Evolutionary conservation across 23 tunicate genomes (phyloP).

Genomic region (Halocynthia roretzi): DNA sequence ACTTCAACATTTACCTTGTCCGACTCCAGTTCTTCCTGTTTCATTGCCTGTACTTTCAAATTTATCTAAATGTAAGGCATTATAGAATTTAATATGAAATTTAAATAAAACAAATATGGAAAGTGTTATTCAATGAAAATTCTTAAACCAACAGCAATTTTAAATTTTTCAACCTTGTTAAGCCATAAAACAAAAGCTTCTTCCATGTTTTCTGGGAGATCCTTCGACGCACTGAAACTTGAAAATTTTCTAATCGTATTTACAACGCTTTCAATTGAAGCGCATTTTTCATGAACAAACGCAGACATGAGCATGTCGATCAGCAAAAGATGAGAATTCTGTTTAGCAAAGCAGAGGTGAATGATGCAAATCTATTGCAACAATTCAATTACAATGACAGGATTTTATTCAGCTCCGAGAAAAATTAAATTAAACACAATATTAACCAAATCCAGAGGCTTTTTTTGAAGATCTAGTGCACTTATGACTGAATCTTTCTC

Average conservation of each 20-base stretch:
- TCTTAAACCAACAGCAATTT: conserved; percentile 4
- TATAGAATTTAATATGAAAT: background rate
- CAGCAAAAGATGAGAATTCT: conserved; percentile 15
- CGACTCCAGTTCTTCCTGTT: background rate
- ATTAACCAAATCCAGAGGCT: background rate
- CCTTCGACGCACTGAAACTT: conserved; percentile 21
- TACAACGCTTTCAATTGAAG: conserved; percentile 9
- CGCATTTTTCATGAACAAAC: background rate
- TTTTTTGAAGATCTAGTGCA: background rate
- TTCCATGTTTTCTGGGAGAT: conserved; percentile 18
- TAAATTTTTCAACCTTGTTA: conserved; percentile 11
- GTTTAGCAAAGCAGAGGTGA: background rate
- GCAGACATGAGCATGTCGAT: conserved; percentile 30
- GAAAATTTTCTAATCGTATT: conserved; percentile 15
- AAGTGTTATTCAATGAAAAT: background rate
- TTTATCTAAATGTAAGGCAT: background rate
- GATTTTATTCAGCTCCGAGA: too few relatives aligned
- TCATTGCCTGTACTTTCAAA: background rate
- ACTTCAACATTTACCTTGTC: conserved; percentile 3
- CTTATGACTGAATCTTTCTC: conserved; percentile 1
- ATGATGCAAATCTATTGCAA: background rate
- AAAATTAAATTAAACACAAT: too few relatives aligned
- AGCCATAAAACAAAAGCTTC: conserved; percentile 27
- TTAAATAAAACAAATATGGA: background rate
- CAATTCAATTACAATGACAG: background rate